phyloP scores from a whole-genome alignment of 1,140 invertebrate species.

The Drosophila eugracilis region DNA sequence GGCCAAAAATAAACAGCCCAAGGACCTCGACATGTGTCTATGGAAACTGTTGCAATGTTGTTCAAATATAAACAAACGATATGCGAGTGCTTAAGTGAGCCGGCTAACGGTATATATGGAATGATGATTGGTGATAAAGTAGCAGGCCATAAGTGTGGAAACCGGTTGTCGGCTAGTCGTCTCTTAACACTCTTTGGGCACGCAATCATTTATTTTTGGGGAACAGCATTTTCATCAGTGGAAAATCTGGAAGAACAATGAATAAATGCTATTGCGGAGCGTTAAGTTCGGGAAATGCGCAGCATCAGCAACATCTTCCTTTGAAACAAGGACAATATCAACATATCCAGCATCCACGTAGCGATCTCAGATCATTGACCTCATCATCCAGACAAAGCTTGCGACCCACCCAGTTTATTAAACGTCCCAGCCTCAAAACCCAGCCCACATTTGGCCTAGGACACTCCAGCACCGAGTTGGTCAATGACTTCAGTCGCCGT shows the following conservation, averaged over 20 bases:
- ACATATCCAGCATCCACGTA: constrained; percentile 24
- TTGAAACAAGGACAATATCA: neutral
- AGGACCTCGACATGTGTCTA: constrained; percentile 72
- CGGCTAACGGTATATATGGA: constrained; percentile 56
- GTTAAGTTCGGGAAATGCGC: constrained; percentile 5
- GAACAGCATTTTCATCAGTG: constrained; percentile 19
- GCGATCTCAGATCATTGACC: constrained; percentile 55
- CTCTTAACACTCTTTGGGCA: constrained; percentile 61
- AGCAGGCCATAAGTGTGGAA: constrained; percentile 43
- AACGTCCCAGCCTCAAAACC: constrained; percentile 20
- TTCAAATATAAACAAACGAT: constrained; percentile 77
- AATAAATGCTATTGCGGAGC: constrained; percentile 54
- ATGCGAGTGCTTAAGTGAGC: constrained; percentile 27
- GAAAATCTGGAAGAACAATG: neutral
- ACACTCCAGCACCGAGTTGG: constrained; percentile 54
- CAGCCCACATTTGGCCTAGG: constrained; percentile 52
- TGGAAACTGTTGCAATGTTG: constrained; percentile 80
- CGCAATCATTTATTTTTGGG: constrained; percentile 31
- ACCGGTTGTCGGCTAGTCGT: constrained; percentile 62
- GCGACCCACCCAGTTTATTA: constrained; percentile 62
- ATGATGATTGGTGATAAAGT: constrained; percentile 41
- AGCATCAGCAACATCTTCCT: constrained; percentile 4
- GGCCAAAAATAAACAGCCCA: constrained; percentile 35
- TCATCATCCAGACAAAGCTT: constrained; percentile 64
- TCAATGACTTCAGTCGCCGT: constrained; percentile 56